phyloP scores from a whole-genome alignment of 2,888 invertebrate species.

The Hemistola chrysoprasaria region DNA sequence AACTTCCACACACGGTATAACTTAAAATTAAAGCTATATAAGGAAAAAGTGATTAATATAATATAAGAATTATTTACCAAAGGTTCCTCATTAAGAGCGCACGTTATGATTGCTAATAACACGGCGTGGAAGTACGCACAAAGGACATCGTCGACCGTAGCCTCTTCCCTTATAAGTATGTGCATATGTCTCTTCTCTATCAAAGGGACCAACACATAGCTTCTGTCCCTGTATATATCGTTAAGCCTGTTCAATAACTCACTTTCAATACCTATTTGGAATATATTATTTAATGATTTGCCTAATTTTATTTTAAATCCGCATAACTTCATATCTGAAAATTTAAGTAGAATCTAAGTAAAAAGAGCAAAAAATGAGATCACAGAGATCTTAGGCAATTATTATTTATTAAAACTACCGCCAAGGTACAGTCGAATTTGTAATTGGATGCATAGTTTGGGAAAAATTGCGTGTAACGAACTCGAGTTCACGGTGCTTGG shows the following conservation, averaged over 20 bases:
- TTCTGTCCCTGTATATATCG: slow-evolving; percentile 66
- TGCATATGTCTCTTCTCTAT: slow-evolving; percentile 69
- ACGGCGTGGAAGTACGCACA: slow-evolving; percentile 87
- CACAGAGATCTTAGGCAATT: too few relatives aligned
- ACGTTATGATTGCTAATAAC: slow-evolving; percentile 62
- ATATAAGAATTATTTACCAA: slow-evolving; percentile 40
- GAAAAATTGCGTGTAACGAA: too few relatives aligned
- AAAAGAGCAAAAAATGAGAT: too few relatives aligned
- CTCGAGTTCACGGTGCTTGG: too few relatives aligned
- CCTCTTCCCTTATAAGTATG: slow-evolving; percentile 80
- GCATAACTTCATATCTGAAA: slow-evolving; percentile 82
- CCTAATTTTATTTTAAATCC: slow-evolving; percentile 85
- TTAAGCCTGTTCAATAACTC: slow-evolving; percentile 58
- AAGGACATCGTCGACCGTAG: slow-evolving; percentile 79
- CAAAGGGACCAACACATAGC: slow-evolving; percentile 81
- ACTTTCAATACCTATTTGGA: slow-evolving; percentile 34
- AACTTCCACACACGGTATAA: too few relatives aligned
- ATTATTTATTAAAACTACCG: too few relatives aligned
- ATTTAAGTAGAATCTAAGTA: background rate
- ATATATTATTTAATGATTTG: slow-evolving; percentile 67
- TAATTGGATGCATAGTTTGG: too few relatives aligned
- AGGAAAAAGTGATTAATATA: background rate
- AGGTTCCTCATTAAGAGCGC: slow-evolving; percentile 53
- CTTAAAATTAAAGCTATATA: too few relatives aligned
- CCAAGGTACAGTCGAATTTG: too few relatives aligned